Evolutionary conservation across 2,888 invertebrate species (phyloP), one percentile per base, ranked within the genome.

Genomic region (Yponomeuta plumbellus): DNA sequence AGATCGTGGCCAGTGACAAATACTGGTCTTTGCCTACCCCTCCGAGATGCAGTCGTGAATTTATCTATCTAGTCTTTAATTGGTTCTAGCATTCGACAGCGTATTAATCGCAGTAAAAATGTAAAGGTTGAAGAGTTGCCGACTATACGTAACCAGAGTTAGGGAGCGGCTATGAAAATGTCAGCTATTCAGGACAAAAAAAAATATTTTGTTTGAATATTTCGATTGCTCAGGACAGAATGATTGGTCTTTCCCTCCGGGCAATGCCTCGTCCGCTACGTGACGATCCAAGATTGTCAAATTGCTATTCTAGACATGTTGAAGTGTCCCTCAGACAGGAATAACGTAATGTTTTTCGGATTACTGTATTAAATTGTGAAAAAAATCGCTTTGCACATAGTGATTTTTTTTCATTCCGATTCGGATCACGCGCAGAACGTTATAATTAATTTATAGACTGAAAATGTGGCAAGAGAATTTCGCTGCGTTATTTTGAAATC

Each of bases 291-390:
- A 86, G 82, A 86, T 88, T 88, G 88, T 86, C 82, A 86, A 87
- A 86, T 89, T 88, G 85, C 84, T 88, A 89, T 88, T 88, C 88
- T 77, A 82, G 79, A 80, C 87, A 79, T 86, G 88, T 79, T 84
- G 82, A 81, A 79, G 80, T 81, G 81, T 82, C 80, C 80, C 81
- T 80, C 79, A 80, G 80, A 83, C 79, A 80, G 80, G 83, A 83
- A 86, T 84, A 84, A 86, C 84, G 80, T 85, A 87, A 86, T 86
- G 86, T 87, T 86, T 85, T 79, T 76, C 72, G 44, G 44, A 17
- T 52, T 13, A 17, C 13, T 13, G 17, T 52, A 52, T 52, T 52
- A 52, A 52, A 52, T 52, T 52, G 44, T 76, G 78, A 83, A 81
- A 80, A 82, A 84, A 84, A 81, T 81, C 76, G 11, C 58, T 22